A percentile compares a stretch with the other conserved stretches of the same genome.
Conservation (phyloP, 2,888 invertebrate genomes). For the Sepiola atlantica region DNA sequence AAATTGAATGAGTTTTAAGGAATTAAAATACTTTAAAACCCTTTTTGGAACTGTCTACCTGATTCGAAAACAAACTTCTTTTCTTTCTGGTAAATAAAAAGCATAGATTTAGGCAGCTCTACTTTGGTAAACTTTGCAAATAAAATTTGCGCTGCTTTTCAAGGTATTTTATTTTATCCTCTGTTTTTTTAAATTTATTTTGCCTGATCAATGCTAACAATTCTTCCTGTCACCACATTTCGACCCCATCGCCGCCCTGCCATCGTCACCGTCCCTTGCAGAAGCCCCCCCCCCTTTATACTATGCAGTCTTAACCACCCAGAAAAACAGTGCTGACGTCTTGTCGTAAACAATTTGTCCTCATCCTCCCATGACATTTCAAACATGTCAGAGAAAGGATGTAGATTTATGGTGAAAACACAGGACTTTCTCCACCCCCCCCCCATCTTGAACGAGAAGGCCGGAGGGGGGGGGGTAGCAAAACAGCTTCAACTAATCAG, state of each 20-base stretch:
- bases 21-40: background rate
- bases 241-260: background rate
- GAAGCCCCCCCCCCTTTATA: no score
- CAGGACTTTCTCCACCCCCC: background rate
- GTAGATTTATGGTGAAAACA: conserved; percentile 19
- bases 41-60: background rate
- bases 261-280: no score
- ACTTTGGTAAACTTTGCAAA: background rate
- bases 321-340: conserved; percentile 6
- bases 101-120: background rate
- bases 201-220: background rate
- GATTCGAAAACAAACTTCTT: background rate
- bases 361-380: conserved; percentile 21
- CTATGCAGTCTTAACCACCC: background rate
- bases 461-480: background rate
- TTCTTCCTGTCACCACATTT: conserved; percentile 32
- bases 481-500: conserved; percentile 5
- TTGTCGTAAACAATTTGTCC: conserved; percentile 32
- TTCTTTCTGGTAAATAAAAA: background rate
- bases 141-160: background rate
- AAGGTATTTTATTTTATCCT: conserved; percentile 8
- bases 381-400: background rate
- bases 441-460: background rate
- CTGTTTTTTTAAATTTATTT: background rate
- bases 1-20: background rate